Base-by-base conservation (phyloP, 2,888 invertebrate genomes). In the Myopa testacea region DNA sequence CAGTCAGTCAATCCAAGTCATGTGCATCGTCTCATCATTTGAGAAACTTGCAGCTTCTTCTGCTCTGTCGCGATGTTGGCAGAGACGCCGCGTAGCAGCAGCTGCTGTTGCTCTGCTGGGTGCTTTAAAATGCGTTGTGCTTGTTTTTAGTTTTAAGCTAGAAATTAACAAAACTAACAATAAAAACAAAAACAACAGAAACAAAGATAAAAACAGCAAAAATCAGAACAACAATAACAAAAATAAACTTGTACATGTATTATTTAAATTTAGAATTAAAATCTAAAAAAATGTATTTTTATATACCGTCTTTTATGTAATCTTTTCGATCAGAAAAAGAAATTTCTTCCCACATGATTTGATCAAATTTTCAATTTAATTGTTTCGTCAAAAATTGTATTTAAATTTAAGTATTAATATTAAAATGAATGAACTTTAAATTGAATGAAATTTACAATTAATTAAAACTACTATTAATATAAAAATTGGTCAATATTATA, bases 11-110 rank as follows among this genome's bases (percentile, higher is more conserved):
- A 88, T 81, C 85, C 86, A 82, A 88, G 85, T 86, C 88, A 88
- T 84, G 86, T 88, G n/a, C 86, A 88, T 83, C 87, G 88, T 78
- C 85, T 88, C 80, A 84, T 88, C 78, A 85, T 88, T 78, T 88
- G 82, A 86, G 77, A 55, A 26, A 14, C n/a, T 71, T 58, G 8
- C 58, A 19, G 52, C 58, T n/a, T 10, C 8, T 63, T 7, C n/a
- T 26, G 62, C 26, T 12, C 4, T 26, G 62, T 63, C 62, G 34
- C 26, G 69, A 10, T 34, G 45, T 8, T n/a, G 50, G 34, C 69
- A 26, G 50, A 19, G 69, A 50, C 52, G 62, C 26, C n/a, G n/a
- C 40, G 14, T 73, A 14, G 38, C 19, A 63, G 19, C 19, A 62
- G 19, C 40, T 62, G n/a, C 16, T 26, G 74, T 12, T 19, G 19